A percentile compares a stretch with the other conserved stretches of the same genome.
Evolutionary conservation across 2,113 vertebrate genomes (phyloP).

Genomic region (Reinhardtius hippoglossoides): DNA sequence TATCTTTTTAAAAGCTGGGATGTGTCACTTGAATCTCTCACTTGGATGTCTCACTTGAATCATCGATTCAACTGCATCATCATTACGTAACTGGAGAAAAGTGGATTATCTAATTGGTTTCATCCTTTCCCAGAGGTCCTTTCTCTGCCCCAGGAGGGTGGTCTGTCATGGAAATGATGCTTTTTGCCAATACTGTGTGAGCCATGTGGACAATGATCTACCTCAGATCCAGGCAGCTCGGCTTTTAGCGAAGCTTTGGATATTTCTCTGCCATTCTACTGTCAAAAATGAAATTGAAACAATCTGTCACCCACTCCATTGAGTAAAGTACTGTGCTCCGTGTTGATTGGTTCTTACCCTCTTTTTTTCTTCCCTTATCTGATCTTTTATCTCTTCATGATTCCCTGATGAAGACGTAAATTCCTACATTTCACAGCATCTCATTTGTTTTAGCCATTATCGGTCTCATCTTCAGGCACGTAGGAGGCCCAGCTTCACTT

Average conservation of each 20-base stretch:
- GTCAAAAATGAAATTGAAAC: neutral
- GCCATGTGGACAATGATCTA: neutral
- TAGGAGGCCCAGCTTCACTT: too few relatives aligned
- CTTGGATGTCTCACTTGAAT: too few relatives aligned
- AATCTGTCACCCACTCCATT: neutral
- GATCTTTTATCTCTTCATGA: neutral
- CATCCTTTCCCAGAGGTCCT: neutral
- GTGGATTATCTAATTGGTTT: slow-evolving; percentile 2
- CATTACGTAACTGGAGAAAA: slow-evolving; percentile 2
- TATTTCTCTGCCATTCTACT: neutral
- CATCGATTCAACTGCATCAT: slow-evolving; percentile 3
- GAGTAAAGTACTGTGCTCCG: neutral
- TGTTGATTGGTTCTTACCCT: neutral
- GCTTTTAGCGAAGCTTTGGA: neutral
- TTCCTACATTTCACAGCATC: too few relatives aligned
- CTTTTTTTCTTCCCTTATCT: neutral
- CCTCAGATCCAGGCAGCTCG: neutral
- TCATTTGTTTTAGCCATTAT: neutral
- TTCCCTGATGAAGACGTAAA: too few relatives aligned
- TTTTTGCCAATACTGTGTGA: neutral
- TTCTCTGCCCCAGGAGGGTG: neutral
- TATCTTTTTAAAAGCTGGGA: neutral
- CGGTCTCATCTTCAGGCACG: neutral
- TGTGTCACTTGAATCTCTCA: too few relatives aligned
- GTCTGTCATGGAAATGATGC: slow-evolving; percentile 10